A percentile compares a stretch with the other conserved stretches of the same genome.
phyloP scores from a whole-genome alignment of 2,113 vertebrate genomes.

The Brachypodius melanocephalos region DNA sequence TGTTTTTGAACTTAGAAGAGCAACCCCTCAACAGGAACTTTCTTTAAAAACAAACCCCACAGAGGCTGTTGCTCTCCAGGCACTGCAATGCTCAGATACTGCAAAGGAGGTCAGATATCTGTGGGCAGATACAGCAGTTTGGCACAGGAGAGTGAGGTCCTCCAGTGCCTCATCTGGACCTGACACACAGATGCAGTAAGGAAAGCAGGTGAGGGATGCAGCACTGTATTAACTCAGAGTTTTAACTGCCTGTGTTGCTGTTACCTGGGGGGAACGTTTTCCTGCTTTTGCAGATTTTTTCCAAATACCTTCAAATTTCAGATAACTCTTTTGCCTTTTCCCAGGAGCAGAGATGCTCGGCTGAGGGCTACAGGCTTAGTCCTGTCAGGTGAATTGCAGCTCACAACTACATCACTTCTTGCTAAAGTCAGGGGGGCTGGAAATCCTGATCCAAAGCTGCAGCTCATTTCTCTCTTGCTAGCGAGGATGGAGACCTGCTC shows the following conservation, averaged over 20 bases:
- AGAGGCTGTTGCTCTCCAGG: background rate
- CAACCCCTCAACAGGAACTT: background rate
- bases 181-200: background rate
- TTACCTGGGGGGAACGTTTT: background rate
- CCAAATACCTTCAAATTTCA: background rate
- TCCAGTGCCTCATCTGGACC: background rate
- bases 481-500: background rate
- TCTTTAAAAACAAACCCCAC: background rate
- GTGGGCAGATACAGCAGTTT: background rate
- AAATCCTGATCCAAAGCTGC: background rate
- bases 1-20: background rate
- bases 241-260: background rate
- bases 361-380: background rate
- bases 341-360: background rate
- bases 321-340: background rate
- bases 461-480: background rate
- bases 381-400: background rate
- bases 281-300: background rate
- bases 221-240: background rate
- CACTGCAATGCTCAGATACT: background rate
- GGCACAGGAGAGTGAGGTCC: background rate
- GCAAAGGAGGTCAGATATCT: background rate
- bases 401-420: background rate
- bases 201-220: background rate
- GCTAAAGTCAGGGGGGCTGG: background rate